Conservation (phyloP, 2,797 vertebrate species). For the Halcyon chelicuti region DNA sequence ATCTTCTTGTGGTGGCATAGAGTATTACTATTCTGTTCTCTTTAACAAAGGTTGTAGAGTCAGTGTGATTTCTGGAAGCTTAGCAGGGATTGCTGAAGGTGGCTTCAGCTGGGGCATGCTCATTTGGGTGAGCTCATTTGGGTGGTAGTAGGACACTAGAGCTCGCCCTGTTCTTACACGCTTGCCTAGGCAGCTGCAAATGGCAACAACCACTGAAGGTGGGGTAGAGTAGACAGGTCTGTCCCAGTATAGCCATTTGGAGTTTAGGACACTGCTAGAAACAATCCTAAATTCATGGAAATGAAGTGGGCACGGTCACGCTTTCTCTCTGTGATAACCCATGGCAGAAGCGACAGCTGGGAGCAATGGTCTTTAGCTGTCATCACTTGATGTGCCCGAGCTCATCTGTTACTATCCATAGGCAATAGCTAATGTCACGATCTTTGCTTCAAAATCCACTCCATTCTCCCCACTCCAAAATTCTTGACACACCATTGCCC, state of each 20-base stretch:
- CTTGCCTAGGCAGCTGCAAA: background rate
- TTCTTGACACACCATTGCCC: background rate
- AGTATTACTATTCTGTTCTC: background rate
- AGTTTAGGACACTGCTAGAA: background rate
- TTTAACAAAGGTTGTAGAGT: background rate
- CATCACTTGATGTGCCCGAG: background rate
- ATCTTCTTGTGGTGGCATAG: background rate
- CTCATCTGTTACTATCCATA: slow-evolving; percentile 4
- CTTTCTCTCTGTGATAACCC: background rate
- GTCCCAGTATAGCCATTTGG: background rate
- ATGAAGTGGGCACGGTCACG: background rate
- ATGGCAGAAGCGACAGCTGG: background rate
- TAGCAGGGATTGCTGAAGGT: background rate
- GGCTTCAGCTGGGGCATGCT: background rate
- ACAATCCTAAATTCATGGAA: background rate
- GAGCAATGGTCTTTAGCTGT: slow-evolving; percentile 2
- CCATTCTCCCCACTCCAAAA: background rate
- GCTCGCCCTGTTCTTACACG: fast-evolving
- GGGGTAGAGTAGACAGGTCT: background rate
- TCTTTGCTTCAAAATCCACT: background rate
- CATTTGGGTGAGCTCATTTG: background rate
- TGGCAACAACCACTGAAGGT: background rate
- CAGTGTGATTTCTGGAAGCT: background rate
- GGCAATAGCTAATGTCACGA: background rate
- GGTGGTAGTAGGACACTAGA: background rate